phyloP scores from a whole-genome alignment of 1,140 invertebrate species.

The Orussus abietinus region DNA sequence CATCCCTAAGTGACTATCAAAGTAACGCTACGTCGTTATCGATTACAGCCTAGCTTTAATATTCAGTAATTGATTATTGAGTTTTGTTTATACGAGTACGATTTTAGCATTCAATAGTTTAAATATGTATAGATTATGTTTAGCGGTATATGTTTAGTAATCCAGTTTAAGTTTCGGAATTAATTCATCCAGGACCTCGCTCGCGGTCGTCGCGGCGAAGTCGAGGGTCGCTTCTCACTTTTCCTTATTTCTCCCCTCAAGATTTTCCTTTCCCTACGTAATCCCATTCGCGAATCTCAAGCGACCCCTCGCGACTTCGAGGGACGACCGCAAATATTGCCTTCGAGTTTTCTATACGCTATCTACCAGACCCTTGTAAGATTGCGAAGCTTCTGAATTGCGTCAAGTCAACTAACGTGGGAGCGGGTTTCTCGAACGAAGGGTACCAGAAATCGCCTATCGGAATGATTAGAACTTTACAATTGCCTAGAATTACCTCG shows the following conservation, averaged over 20 bases:
- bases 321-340: too few species aligned
- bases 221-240: too few species aligned
- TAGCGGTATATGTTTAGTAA: constrained; percentile 47
- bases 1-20: constrained; percentile 42
- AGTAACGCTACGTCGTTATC: constrained; percentile 44
- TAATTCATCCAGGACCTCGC: too few species aligned
- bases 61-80: constrained; percentile 47
- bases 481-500: constrained; percentile 23
- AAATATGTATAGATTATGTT: constrained; percentile 52
- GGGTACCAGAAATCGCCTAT: too few species aligned
- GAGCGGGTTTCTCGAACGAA: too few species aligned
- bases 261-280: constrained; percentile 4
- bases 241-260: constrained; percentile 24
- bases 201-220: too few species aligned
- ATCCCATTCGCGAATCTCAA: too few species aligned
- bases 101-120: constrained; percentile 51
- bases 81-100: constrained; percentile 45
- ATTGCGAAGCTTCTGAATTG: too few species aligned
- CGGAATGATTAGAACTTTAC: constrained; percentile 9
- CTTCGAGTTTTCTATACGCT: too few species aligned
- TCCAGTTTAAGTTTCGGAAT: constrained; percentile 37
- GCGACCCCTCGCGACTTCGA: too few species aligned
- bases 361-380: too few species aligned
- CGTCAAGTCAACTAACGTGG: too few species aligned
- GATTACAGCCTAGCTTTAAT: constrained; percentile 47